Percentiles rank a stretch among this genome's conserved stretches.
These are phyloP conservation scores for Temnothorax unifasciatus DNA, from an alignment of 2,888 invertebrate species.

Conservation along the genomic window DNA sequence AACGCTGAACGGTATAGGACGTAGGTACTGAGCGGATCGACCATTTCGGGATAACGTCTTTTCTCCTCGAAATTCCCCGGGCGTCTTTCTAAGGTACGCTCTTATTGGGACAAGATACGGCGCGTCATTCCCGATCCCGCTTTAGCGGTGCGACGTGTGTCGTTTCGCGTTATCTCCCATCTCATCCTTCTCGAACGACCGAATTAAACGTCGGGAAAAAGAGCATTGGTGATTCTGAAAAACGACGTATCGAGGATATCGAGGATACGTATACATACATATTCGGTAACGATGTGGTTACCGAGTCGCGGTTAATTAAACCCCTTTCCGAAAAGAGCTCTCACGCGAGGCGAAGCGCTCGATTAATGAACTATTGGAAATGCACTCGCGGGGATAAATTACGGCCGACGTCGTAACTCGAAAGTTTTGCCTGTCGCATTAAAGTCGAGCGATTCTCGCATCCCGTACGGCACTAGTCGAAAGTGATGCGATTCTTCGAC, in stretches of 20 bases:
- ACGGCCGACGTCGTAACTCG: conserved; percentile 40
- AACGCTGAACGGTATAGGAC: background rate
- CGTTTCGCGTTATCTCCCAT: conserved; percentile 36
- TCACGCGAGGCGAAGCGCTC: conserved; percentile 7
- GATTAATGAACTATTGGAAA: conserved; percentile 55
- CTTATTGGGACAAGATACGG: conserved; percentile 40
- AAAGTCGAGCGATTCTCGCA: conserved; percentile 24
- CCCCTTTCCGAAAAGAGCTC: conserved; percentile 25
- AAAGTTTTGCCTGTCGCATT: conserved; percentile 50
- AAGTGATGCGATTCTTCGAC: background rate
- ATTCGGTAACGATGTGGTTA: conserved; percentile 34
- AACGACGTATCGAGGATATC: conserved; percentile 8
- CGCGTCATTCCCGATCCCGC: conserved; percentile 26
- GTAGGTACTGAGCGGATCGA: conserved; percentile 12
- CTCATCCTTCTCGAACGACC: conserved; percentile 21
- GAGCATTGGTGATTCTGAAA: conserved; percentile 20
- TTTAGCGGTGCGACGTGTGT: conserved; percentile 43
- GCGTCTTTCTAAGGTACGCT: background rate
- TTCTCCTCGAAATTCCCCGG: conserved; percentile 36
- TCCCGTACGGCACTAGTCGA: background rate
- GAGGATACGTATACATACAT: background rate
- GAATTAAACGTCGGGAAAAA: conserved; percentile 33
- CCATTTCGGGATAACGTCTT: conserved; percentile 28
- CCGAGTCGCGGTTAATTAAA: conserved; percentile 49
- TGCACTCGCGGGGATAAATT: conserved; percentile 44